Base-by-base conservation (phyloP, 2,888 invertebrate genomes). In the Pantelozetes paolii region DNA sequence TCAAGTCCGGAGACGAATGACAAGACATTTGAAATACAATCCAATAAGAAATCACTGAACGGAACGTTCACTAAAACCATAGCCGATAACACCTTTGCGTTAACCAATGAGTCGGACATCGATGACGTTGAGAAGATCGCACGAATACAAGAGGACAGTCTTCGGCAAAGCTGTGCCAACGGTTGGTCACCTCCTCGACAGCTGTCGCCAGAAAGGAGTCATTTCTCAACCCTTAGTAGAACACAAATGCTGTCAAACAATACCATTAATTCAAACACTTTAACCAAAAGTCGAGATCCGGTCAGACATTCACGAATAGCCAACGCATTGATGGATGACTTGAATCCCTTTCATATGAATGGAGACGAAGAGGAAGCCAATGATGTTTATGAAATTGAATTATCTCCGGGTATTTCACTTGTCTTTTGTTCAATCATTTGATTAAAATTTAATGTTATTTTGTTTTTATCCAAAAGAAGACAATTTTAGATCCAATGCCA, bases 41-140 rank as follows among this genome's bases (percentile, higher is more conserved):
- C 62, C 18, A 32, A 18, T 54, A 62, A 62, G 28, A 28, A 62
- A 18, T 28, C 32, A 32, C 18, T 62, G 62, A 62, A 62, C 32
- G 62, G 62, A 62, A 62, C 62, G 3, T 62, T 62, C 20, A 30
- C 28, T 11, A 18, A 18, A 18, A 30, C 6, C 11, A 15, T 5
- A 30, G 32, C 8, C 26, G 32, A 62, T 30, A 62, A 20, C 28
- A 57, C 62, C 3, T 62, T 30, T 32, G 32, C 62, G 15, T 3
- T 62, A 2, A n/a, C 8, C 18, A 13, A 28, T 30, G 62, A 62
- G 11, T 5, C 26, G 15, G 18, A 62, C 32, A 62, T 62, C 18
- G 62, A 62, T 30, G 62, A 62, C 32, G 62, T 62, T 6, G 62
- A 62, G 26, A 62, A 62, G 18, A 62, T 62, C 20, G 62, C 62